A percentile compares a stretch with the other conserved stretches of the same genome.
Conservation (phyloP, 2,888 invertebrate genomes). For the Pelosia muscerda region DNA sequence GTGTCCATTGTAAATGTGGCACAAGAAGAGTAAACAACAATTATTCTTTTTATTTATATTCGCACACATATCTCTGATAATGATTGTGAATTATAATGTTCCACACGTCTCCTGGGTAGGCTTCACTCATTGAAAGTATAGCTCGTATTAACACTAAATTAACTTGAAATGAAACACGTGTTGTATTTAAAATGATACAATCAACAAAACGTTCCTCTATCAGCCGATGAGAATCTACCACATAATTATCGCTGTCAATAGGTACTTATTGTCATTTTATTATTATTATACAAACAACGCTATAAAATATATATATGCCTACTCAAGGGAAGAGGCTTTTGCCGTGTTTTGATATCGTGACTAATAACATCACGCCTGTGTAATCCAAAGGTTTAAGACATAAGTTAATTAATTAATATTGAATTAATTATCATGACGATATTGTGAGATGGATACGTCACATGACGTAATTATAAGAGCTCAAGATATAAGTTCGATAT, state of each 20-base stretch:
- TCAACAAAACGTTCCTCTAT: neutral
- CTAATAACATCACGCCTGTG: constrained; percentile 1
- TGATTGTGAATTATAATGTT: neutral
- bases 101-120: neutral
- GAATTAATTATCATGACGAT: neutral
- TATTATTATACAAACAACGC: neutral
- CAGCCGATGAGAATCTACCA: neutral
- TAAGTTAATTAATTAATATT: too few species aligned
- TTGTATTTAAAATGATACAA: neutral
- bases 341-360: neutral
- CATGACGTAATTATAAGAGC: neutral
- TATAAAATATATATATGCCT: neutral
- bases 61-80: neutral
- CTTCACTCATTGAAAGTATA: neutral
- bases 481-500: too few species aligned
- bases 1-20: neutral
- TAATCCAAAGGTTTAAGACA: neutral
- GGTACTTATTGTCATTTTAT: neutral
- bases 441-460: neutral
- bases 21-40: neutral
- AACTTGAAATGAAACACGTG: neutral
- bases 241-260: neutral
- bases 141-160: neutral
- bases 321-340: neutral
- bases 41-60: neutral